These are phyloP conservation scores for Melanotaenia pygmaea DNA, from an alignment of 2,797 vertebrate species.

Conservation along the genomic window DNA sequence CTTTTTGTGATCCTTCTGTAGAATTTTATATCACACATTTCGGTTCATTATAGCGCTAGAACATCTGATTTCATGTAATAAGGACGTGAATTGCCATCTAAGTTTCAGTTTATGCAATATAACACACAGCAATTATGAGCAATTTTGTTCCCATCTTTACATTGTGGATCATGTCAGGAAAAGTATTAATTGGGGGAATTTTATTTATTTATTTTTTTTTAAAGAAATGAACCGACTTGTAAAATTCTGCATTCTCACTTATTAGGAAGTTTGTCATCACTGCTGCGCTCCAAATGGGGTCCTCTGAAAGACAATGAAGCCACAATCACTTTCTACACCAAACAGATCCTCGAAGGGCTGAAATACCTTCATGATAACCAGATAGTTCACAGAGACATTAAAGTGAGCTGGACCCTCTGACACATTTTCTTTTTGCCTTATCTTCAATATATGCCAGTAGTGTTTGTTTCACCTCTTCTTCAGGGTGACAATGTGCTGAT, in stretches of 20 bases:
- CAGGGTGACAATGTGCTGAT: conserved; percentile 94
- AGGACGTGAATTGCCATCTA: neutral
- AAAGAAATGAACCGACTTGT: neutral
- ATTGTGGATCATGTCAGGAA: neutral
- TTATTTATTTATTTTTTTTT: neutral
- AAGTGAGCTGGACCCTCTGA: conserved; percentile 74
- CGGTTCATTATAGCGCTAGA: neutral
- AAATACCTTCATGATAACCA: conserved; percentile 92
- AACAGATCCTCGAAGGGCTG: conserved; percentile 91
- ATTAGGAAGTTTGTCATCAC: conserved; percentile 90
- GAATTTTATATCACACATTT: neutral
- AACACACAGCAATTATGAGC: neutral
- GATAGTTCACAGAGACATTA: conserved; percentile 94
- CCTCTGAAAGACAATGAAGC: conserved; percentile 93
- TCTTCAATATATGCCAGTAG: neutral
- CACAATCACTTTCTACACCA: conserved; percentile 92
- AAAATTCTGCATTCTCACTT: neutral
- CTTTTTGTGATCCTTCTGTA: neutral
- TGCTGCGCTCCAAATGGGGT: conserved; percentile 93
- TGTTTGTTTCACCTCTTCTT: conserved; percentile 27
- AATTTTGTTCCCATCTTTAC: neutral
- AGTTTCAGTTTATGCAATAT: neutral
- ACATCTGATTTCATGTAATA: neutral
- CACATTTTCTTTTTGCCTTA: neutral
- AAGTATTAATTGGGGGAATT: neutral